phyloP scores from a whole-genome alignment of 2,888 invertebrate species.

The Cantharis rufa region DNA sequence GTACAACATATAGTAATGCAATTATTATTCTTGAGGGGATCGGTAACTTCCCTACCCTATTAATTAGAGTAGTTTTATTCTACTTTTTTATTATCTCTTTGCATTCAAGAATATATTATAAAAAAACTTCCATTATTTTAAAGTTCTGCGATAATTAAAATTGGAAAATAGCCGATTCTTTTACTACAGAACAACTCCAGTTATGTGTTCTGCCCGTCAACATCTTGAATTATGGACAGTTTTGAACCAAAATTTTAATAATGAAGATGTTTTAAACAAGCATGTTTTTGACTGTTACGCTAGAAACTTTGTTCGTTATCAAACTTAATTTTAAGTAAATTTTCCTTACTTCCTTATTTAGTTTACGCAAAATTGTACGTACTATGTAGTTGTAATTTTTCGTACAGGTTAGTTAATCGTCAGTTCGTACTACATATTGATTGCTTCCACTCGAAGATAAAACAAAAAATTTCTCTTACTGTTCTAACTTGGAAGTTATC shows the following conservation, averaged over 20 bases:
- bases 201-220: not conserved
- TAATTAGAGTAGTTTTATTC: not conserved
- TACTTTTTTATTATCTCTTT: not conserved
- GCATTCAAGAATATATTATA: not conserved
- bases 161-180: not conserved
- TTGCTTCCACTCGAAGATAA: not conserved
- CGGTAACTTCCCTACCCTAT: not conserved
- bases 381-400: not conserved
- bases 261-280: not conserved
- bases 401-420: not conserved
- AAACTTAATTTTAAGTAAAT: not conserved
- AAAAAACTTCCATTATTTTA: not conserved
- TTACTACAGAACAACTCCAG: not conserved
- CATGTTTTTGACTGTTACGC: not conserved
- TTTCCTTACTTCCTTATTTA: not conserved
- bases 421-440: not conserved
- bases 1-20: not conserved
- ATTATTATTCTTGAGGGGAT: not conserved
- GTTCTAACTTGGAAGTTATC: conserved; percentile 30
- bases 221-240: not conserved
- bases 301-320: not conserved
- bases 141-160: not conserved
- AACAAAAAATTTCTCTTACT: conserved; percentile 5
- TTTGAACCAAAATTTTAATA: not conserved
- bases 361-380: not conserved